A percentile compares a stretch with the other conserved stretches of the same genome.
phyloP scores from a whole-genome alignment of 2,113 vertebrate species.

The Erinaceus europaeus region DNA sequence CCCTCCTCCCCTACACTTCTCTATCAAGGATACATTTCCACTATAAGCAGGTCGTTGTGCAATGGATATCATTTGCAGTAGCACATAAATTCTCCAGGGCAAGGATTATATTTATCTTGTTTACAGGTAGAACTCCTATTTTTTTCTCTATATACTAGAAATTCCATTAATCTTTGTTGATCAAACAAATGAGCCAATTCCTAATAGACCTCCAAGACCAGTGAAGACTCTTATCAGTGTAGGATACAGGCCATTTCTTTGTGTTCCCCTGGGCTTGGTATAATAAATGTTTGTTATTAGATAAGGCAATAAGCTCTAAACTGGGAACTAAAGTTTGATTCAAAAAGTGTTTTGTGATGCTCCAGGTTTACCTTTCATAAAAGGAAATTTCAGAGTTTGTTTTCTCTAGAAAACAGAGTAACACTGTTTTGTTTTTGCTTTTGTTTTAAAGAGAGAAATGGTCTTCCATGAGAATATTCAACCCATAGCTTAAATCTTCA shows the following conservation, averaged over 20 bases:
- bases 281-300: neutral
- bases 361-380: neutral
- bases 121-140: neutral
- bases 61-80: neutral
- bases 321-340: neutral
- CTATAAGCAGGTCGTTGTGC: neutral
- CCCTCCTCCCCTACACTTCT: neutral
- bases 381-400: neutral
- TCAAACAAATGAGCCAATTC: neutral
- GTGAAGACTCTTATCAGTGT: neutral
- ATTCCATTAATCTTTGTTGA: neutral
- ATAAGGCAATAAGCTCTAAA: neutral
- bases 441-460: conserved; percentile 25
- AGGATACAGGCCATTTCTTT: neutral
- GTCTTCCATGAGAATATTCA: neutral
- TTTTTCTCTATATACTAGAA: neutral
- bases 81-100: neutral
- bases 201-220: neutral
- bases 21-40: neutral
- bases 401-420: neutral
- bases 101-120: neutral
- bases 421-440: no score
- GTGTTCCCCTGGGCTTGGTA: neutral
- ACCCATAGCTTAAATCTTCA: conserved; percentile 11
- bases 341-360: neutral